Conservation (phyloP, 2,113 vertebrate species). For the Collichthys lucidus region DNA sequence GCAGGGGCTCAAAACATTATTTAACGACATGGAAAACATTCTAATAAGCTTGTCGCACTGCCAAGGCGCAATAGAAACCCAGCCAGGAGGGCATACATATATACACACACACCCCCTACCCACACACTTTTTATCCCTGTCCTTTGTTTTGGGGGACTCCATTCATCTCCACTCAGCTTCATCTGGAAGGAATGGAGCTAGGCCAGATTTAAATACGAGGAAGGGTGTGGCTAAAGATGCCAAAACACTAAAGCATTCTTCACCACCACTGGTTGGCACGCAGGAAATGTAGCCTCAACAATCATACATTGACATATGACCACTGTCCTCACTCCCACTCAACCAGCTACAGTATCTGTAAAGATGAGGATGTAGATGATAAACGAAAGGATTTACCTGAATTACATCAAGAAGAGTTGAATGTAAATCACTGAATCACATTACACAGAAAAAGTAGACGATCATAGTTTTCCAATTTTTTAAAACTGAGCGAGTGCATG, state of each 20-base stretch:
- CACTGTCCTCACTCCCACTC: neutral
- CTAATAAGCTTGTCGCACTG: constrained; percentile 83
- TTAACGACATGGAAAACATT: constrained; percentile 85
- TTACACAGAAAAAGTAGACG: constrained; percentile 3
- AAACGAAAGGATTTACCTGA: neutral
- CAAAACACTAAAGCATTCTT: constrained; percentile 61
- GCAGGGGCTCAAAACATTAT: constrained; percentile 81
- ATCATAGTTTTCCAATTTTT: neutral
- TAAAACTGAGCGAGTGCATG: neutral
- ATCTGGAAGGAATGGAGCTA: constrained; percentile 56
- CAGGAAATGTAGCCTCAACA: neutral
- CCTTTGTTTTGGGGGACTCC: constrained; percentile 67
- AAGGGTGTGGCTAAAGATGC: constrained; percentile 72
- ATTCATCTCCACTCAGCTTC: constrained; percentile 69
- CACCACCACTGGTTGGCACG: constrained; percentile 47
- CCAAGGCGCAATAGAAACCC: constrained; percentile 77
- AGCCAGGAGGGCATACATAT: constrained; percentile 63
- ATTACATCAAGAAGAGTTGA: neutral
- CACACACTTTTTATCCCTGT: constrained; percentile 52
- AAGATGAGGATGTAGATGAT: neutral
- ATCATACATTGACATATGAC: neutral
- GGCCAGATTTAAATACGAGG: constrained; percentile 61
- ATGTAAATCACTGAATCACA: neutral
- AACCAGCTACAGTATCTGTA: neutral
- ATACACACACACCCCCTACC: constrained; percentile 1